Percentiles rank a stretch among this genome's conserved stretches.
Evolutionary conservation across 2,113 vertebrate genomes (phyloP).

Genomic region (Gracilinanus agilis): DNA sequence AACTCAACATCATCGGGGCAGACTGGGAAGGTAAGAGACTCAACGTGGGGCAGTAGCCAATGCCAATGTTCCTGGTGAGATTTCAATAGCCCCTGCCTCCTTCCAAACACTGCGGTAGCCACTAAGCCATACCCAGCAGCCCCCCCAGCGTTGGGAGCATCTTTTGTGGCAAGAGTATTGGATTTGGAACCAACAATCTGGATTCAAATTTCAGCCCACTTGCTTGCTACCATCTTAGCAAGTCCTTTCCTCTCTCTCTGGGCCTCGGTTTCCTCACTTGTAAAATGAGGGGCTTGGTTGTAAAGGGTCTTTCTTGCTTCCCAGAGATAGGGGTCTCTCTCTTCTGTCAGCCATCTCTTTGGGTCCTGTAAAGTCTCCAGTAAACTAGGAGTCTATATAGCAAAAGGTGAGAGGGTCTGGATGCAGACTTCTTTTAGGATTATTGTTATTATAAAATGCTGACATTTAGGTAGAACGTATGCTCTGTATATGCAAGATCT

Average conservation of each 20-base stretch:
- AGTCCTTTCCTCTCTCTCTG: background rate
- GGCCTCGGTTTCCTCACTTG: background rate
- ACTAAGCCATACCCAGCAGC: background rate
- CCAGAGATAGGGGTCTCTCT: background rate
- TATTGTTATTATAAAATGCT: background rate
- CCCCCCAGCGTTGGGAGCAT: background rate
- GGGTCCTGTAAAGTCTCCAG: background rate
- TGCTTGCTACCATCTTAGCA: background rate
- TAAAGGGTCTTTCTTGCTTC: background rate
- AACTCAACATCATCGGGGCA: constrained; percentile 80
- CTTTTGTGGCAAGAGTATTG: constrained; percentile 41
- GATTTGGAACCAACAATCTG: background rate
- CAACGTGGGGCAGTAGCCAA: constrained; percentile 34
- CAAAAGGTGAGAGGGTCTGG: background rate
- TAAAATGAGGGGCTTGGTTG: background rate
- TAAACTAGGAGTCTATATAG: background rate
- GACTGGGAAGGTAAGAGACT: constrained; percentile 81
- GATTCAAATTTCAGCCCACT: background rate
- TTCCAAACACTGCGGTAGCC: background rate
- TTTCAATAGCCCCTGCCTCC: background rate
- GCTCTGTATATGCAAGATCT: background rate
- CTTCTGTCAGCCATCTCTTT: background rate
- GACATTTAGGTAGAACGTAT: background rate
- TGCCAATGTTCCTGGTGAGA: background rate
- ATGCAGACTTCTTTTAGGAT: background rate